Conservation (phyloP, 2,888 invertebrate genomes). For the Apotomis turbidana region DNA sequence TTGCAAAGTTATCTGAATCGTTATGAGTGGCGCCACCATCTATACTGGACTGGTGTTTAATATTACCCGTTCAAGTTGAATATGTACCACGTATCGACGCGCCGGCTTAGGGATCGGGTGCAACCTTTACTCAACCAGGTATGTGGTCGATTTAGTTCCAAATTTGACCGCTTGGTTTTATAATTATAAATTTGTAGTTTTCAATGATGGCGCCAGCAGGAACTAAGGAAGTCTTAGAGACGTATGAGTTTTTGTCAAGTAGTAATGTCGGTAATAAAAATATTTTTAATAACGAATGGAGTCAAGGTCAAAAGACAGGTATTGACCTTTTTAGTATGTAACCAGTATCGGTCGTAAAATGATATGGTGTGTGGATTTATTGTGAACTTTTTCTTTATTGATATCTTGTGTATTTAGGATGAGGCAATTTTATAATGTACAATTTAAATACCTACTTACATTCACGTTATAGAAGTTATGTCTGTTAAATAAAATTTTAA, state of each 20-base stretch:
- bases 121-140: background rate
- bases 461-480: too few relatives aligned
- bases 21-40: slow-evolving; percentile 8
- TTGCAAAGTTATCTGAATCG: slow-evolving; percentile 18
- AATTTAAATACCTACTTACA: too few relatives aligned
- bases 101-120: background rate
- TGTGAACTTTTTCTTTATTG: background rate
- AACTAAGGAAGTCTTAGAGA: slow-evolving; percentile 8
- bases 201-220: slow-evolving; percentile 7
- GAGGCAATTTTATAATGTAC: background rate
- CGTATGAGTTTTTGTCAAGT: slow-evolving; percentile 10
- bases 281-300: slow-evolving; percentile 16
- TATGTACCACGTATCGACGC: background rate
- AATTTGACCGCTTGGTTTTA: background rate
- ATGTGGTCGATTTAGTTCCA: slow-evolving; percentile 5
- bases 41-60: background rate
- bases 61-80: background rate
- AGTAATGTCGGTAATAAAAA: slow-evolving; percentile 15
- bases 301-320: slow-evolving; percentile 22
- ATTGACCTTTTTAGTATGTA: slow-evolving; percentile 1
- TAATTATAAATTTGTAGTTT: background rate
- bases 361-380: background rate
- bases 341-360: background rate
- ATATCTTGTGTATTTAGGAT: background rate
- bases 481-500: too few relatives aligned